These are phyloP conservation scores for Lasioglossum lativentre DNA, from an alignment of 2,888 invertebrate species.

Conservation along the genomic window DNA sequence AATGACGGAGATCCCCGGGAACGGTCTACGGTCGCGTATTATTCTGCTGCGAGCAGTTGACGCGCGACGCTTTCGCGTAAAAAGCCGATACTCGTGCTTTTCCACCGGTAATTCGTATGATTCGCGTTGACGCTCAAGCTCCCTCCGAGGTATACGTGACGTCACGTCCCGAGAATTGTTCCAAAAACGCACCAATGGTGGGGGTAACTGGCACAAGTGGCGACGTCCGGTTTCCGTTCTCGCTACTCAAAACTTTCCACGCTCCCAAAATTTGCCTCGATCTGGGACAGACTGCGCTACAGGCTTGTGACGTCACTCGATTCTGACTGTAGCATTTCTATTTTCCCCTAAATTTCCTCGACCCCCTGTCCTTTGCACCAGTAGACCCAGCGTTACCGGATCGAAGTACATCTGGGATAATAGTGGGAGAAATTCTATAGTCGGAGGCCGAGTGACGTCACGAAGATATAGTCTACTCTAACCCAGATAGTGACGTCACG, in stretches of 20 bases:
- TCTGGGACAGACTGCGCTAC: background rate
- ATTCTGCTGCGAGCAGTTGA: background rate
- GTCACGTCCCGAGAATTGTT: background rate
- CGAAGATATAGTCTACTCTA: background rate
- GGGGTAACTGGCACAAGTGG: too few species aligned
- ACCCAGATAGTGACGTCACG: background rate
- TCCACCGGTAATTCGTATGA: background rate
- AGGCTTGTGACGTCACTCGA: background rate
- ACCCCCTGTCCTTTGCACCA: background rate
- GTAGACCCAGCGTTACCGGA: too few species aligned
- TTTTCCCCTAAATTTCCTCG: background rate
- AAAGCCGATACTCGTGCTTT: background rate
- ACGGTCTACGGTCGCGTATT: background rate
- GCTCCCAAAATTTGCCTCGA: background rate
- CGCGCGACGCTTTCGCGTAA: background rate
- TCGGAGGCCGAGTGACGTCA: background rate
- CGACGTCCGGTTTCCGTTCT: too few species aligned
- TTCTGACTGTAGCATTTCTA: background rate
- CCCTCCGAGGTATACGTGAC: background rate
- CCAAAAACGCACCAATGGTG: background rate
- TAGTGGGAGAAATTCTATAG: background rate
- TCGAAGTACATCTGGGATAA: background rate
- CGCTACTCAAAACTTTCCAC: background rate
- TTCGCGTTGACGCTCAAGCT: background rate
- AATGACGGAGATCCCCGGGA: conserved; percentile 25